Conservation (phyloP, 2,888 invertebrate genomes). For the Mantis religiosa region DNA sequence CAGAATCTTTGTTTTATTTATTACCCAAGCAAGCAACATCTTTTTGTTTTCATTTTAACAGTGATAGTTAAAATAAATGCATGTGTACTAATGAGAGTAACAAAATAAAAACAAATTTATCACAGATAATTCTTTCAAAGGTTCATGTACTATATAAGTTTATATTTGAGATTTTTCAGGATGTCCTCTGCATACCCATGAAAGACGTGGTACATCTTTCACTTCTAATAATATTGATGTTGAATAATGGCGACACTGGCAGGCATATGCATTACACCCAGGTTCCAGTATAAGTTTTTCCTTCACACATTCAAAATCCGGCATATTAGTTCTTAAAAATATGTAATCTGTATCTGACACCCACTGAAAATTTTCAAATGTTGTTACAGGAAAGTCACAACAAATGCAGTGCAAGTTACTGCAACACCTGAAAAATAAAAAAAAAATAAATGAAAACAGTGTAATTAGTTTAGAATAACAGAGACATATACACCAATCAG, state of each 20-base stretch:
- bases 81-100: no score
- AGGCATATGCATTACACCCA: constrained; percentile 18
- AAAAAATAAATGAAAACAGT: not conserved
- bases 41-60: no score
- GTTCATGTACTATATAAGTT: no score
- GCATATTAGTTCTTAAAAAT: constrained; percentile 22
- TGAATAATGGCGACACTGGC: constrained; percentile 18
- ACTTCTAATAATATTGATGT: constrained; percentile 3
- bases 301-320: constrained; percentile 9
- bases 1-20: no score
- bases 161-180: not conserved
- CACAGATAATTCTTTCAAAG: no score
- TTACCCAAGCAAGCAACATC: no score
- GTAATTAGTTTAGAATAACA: not conserved
- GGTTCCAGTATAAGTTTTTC: not conserved
- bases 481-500: no score
- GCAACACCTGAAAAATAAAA: not conserved
- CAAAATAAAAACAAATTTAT: no score
- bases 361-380: constrained; percentile 13
- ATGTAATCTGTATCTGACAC: constrained; percentile 1
- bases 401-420: constrained; percentile 18
- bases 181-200: constrained; percentile 10
- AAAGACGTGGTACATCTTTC: not conserved
- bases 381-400: constrained; percentile 12
- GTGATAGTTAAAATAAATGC: no score